A percentile compares a stretch with the other conserved stretches of the same genome.
Conservation (phyloP, 1,140 invertebrate genomes). For the Zaprionus inermis region DNA sequence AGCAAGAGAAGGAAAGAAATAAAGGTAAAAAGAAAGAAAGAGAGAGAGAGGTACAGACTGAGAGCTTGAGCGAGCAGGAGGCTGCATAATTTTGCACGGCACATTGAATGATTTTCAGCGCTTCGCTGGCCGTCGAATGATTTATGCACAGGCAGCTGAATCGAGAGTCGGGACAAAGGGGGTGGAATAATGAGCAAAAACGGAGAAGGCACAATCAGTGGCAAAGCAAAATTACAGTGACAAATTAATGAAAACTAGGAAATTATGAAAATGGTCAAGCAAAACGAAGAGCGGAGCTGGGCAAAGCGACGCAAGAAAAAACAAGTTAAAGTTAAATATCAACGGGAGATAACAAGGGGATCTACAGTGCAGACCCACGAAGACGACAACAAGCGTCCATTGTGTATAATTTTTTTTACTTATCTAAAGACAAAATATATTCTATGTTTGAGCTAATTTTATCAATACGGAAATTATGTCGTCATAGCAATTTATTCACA, state of each 20-base stretch:
- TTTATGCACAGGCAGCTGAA: slow-evolving; percentile 46
- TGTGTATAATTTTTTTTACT: background rate
- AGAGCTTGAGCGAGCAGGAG: background rate
- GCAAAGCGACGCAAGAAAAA: slow-evolving; percentile 1
- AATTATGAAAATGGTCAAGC: slow-evolving; percentile 46
- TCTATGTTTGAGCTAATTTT: background rate
- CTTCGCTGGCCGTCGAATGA: slow-evolving; percentile 50
- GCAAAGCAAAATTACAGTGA: slow-evolving; percentile 64
- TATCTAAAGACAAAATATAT: slow-evolving; percentile 19
- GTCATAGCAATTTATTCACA: background rate
- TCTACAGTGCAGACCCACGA: slow-evolving; percentile 24
- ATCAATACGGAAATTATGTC: slow-evolving; percentile 11
- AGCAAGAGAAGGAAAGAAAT: background rate
- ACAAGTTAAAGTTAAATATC: slow-evolving; percentile 5
- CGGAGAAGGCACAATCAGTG: slow-evolving; percentile 13
- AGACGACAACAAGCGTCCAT: slow-evolving; percentile 1
- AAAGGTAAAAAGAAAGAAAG: background rate
- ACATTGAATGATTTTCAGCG: slow-evolving; percentile 73
- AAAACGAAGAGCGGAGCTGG: background rate
- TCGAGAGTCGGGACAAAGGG: too few species aligned
- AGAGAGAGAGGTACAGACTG: background rate
- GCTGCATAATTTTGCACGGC: slow-evolving; percentile 69
- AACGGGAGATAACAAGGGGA: background rate
- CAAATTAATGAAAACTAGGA: slow-evolving; percentile 64
- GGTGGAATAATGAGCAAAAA: background rate